phyloP scores from a whole-genome alignment of 1,140 invertebrate species.

The Luehdorfia chinensis region DNA sequence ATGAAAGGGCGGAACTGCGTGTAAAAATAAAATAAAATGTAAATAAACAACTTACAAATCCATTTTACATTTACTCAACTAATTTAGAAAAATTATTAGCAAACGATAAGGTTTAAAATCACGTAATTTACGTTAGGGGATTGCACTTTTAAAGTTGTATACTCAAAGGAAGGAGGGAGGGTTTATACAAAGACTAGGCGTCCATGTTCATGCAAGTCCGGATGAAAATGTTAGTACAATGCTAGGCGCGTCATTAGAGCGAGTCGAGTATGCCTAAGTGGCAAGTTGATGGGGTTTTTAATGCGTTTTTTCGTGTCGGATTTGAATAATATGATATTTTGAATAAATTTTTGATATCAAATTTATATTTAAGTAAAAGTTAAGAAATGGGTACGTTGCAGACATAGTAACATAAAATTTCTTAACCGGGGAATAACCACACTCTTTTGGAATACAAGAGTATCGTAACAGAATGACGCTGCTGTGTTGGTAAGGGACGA shows the following conservation, averaged over 20 bases:
- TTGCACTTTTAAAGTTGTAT: conserved; percentile 21
- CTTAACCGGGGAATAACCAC: too few relatives aligned
- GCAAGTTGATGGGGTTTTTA: conserved; percentile 30
- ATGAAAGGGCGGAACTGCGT: conserved; percentile 38
- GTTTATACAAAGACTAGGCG: conserved; percentile 32
- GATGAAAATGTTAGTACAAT: conserved; percentile 50
- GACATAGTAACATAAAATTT: too few relatives aligned
- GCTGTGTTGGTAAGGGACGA: too few relatives aligned
- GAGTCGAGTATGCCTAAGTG: conserved; percentile 40
- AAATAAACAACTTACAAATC: conserved; percentile 35
- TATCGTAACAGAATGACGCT: too few relatives aligned
- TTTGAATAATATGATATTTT: too few relatives aligned
- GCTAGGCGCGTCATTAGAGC: conserved; percentile 42
- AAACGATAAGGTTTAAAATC: conserved; percentile 23
- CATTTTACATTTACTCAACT: conserved; percentile 15
- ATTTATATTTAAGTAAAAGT: too few relatives aligned
- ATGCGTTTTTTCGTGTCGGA: conserved; percentile 2
- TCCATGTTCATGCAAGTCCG: conserved; percentile 41
- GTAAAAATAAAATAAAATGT: conserved; percentile 45
- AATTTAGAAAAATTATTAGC: conserved; percentile 7
- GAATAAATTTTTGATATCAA: too few relatives aligned
- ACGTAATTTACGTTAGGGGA: not conserved
- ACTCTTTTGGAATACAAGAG: too few relatives aligned
- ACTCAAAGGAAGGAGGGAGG: conserved; percentile 21
- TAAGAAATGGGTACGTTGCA: too few relatives aligned